Evolutionary conservation across 2,113 vertebrate species (phyloP).

Genomic region (Corvus cornix): DNA sequence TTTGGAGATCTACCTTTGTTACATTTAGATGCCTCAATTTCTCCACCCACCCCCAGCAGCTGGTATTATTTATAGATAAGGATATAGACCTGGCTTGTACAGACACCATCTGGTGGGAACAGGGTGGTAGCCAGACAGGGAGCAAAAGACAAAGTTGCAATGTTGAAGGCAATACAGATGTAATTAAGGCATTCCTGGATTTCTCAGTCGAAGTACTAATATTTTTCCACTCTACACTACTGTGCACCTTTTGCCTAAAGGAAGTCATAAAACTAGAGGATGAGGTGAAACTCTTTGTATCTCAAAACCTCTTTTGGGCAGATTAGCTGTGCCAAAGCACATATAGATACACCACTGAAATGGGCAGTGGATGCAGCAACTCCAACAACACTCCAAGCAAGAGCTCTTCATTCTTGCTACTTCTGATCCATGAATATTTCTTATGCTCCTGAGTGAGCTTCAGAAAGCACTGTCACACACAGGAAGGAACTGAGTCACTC

Average conservation of each 20-base stretch:
- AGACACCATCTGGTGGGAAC: neutral
- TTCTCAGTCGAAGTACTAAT: neutral
- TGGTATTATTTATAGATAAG: neutral
- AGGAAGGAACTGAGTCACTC: neutral
- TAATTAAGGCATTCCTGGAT: neutral
- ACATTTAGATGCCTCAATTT: neutral
- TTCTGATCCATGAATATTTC: neutral
- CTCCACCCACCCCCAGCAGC: neutral
- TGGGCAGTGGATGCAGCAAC: neutral
- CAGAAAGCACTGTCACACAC: neutral
- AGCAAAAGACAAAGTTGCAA: neutral
- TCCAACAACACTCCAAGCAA: neutral
- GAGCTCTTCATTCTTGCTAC: rapidly evolving
- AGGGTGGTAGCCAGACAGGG: neutral
- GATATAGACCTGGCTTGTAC: neutral
- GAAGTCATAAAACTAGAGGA: neutral
- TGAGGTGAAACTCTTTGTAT: neutral
- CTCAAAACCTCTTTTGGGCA: neutral
- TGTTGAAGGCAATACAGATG: neutral
- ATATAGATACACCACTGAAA: neutral
- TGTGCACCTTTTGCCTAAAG: neutral
- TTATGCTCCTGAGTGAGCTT: neutral
- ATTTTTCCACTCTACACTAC: neutral
- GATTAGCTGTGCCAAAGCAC: neutral
- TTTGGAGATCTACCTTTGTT: neutral